Base-by-base conservation (phyloP, 2,888 invertebrate species). In the Leptopilina syphax region DNA sequence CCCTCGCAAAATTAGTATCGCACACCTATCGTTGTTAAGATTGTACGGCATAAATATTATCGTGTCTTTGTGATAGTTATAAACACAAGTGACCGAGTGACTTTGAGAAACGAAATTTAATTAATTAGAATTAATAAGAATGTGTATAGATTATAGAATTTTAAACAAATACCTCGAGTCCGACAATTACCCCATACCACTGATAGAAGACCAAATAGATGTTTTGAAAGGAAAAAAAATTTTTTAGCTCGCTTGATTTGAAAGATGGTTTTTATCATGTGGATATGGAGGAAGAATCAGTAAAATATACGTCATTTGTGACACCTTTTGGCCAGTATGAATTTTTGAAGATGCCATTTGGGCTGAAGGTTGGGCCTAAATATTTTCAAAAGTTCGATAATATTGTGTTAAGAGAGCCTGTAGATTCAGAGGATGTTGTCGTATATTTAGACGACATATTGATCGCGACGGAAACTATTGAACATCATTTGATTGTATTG, bases 151-250 rank as follows among this genome's bases (percentile, higher is more conserved):
- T 65, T 81, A 54, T 65, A 65, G 77, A 12, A 44, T 50, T 24
- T 18, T 81, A 1, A 81, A 81, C n/a, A 79, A 79, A 73, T 34
- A n/a, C 7, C 27, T 76, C 0, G 44, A 76, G 1, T 76, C 80
- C 13, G 83, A 83, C 65, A 84, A 82, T 68, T 84, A 84, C 27
- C 83, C 83, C 1, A 12, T 84, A 12, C 83, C 83, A 3, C 24
- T 83, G 1, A 84, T 85, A 7, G 84, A 83, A 18, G 84, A 84
- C 50, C 84, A 84, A 57, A 73, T 83, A 12, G 80, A 83, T 6
- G 65, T 79, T 1, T 54, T 84, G 18, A 76, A 50, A 4, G 68
- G 5, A 84, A 81, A 78, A 82, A 77, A 73, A 83, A 0, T 18
- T 84, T 79, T 84, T 83, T 44, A 82, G 76, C 2, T 77, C 65